Conservation (phyloP, 2,888 invertebrate species). For the Coleophora flavipennella region DNA sequence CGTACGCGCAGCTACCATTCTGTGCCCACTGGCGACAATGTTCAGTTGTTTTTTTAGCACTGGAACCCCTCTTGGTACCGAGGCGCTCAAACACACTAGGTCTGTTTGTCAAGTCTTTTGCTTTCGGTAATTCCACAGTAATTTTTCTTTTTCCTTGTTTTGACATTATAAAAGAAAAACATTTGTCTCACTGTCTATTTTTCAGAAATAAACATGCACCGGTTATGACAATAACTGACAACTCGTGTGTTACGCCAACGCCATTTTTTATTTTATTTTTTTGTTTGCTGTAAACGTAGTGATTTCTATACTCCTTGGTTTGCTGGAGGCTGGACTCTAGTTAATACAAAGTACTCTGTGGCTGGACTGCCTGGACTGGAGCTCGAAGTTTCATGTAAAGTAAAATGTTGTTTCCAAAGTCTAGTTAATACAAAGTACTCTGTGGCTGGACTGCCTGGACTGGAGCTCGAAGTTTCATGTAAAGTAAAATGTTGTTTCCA, state of each 20-base stretch:
- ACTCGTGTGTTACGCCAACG: too few relatives aligned
- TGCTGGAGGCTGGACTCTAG: too few relatives aligned
- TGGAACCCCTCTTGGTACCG: conserved; percentile 79
- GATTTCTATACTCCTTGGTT: too few relatives aligned
- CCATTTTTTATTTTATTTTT: conserved; percentile 10
- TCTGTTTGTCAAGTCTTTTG: conserved; percentile 76
- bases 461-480: too few relatives aligned
- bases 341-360: too few relatives aligned
- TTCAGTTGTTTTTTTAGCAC: conserved; percentile 73
- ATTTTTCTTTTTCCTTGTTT: conserved; percentile 83
- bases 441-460: too few relatives aligned
- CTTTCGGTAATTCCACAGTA: conserved; percentile 81
- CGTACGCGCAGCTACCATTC: conserved; percentile 83
- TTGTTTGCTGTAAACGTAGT: background rate
- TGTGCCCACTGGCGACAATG: conserved; percentile 85
- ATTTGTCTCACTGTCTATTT: conserved; percentile 49
- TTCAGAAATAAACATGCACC: conserved; percentile 27
- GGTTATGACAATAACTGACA: conserved; percentile 15
- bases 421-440: too few relatives aligned
- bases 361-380: too few relatives aligned
- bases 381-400: too few relatives aligned
- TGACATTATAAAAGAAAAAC: conserved; percentile 68
- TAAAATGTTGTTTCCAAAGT: too few relatives aligned
- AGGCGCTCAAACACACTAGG: conserved; percentile 89
- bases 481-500: too few relatives aligned